Percentiles rank a stretch among this genome's conserved stretches.
phyloP scores from a whole-genome alignment of 2,797 vertebrate genomes.

The Syngnathus rostellatus region DNA sequence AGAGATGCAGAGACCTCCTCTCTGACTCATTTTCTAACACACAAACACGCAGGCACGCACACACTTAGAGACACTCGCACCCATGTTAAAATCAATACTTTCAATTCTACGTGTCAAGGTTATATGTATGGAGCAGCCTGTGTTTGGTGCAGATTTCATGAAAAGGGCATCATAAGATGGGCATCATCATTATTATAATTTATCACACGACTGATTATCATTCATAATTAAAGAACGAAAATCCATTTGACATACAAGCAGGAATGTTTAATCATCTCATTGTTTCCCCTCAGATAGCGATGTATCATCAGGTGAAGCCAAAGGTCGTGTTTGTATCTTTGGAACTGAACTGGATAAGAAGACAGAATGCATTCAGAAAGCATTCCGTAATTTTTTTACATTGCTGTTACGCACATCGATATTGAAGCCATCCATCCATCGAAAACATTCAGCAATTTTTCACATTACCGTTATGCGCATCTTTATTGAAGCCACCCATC shows the following conservation, averaged over 20 bases:
- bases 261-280: neutral
- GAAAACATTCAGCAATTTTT: too few species aligned
- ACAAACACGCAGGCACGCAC: neutral
- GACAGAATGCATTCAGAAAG: neutral
- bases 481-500: too few species aligned
- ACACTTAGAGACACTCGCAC: neutral
- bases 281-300: neutral
- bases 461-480: too few species aligned
- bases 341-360: neutral
- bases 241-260: neutral
- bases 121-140: slow-evolving; percentile 12
- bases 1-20: slow-evolving; percentile 36
- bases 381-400: too few species aligned
- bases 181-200: slow-evolving; percentile 14
- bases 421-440: too few species aligned
- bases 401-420: too few species aligned
- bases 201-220: slow-evolving; percentile 27
- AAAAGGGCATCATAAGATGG: slow-evolving; percentile 1
- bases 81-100: slow-evolving; percentile 25
- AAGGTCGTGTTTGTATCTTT: neutral
- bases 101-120: slow-evolving; percentile 28
- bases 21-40: slow-evolving; percentile 13
- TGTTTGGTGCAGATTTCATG: slow-evolving; percentile 12
- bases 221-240: slow-evolving; percentile 6
- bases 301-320: neutral